These are phyloP conservation scores for Drosophila nigrodunni DNA, from an alignment of 1,140 invertebrate genomes.

Conservation along the genomic window DNA sequence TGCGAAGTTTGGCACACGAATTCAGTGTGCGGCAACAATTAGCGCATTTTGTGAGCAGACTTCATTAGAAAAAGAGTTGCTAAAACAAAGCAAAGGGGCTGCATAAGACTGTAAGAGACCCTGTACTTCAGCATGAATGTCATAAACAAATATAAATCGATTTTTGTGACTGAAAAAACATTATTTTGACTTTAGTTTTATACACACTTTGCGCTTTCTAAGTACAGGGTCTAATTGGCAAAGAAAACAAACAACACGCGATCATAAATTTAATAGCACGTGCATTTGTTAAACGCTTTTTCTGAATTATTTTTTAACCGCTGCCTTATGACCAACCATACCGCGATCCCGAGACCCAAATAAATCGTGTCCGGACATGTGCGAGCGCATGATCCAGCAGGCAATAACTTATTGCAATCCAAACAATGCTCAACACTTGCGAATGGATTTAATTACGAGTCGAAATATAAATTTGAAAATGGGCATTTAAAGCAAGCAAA, in stretches of 20 bases:
- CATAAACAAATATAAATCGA: too few species aligned
- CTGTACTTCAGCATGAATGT: too few species aligned
- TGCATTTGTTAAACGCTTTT: slow-evolving; percentile 22
- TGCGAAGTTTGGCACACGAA: neutral
- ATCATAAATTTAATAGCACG: slow-evolving; percentile 49
- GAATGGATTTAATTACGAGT: slow-evolving; percentile 16
- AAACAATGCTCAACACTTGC: slow-evolving; percentile 26
- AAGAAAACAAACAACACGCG: slow-evolving; percentile 46
- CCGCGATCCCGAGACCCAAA: slow-evolving; percentile 9
- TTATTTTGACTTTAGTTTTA: too few species aligned
- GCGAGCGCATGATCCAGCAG: slow-evolving; percentile 36
- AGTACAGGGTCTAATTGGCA: neutral
- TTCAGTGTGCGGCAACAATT: neutral
- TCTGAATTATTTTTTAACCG: too few species aligned
- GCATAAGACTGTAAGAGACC: too few species aligned
- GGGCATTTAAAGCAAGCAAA: neutral
- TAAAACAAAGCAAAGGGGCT: neutral
- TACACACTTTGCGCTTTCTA: too few species aligned
- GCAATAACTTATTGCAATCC: slow-evolving; percentile 51
- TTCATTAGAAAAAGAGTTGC: neutral
- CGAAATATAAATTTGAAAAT: neutral
- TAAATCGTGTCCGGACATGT: slow-evolving; percentile 27
- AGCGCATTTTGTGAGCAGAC: neutral
- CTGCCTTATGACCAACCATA: neutral
- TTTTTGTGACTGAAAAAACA: too few species aligned